These are phyloP conservation scores for Micoletzkya japonica DNA, from an alignment of 2,888 invertebrate species.

Conservation along the genomic window DNA sequence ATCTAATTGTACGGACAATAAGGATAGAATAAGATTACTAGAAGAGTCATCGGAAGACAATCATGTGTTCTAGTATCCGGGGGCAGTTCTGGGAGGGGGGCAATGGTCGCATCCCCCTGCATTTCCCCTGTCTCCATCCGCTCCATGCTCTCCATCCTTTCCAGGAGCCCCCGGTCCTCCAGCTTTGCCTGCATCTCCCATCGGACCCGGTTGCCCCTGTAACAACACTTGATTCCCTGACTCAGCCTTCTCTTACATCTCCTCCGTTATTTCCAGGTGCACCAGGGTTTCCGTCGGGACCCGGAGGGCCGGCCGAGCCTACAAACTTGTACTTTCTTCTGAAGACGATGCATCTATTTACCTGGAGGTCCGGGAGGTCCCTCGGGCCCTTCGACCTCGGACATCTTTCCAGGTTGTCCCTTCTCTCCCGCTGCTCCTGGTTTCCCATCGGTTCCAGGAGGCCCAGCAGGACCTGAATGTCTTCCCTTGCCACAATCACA, in stretches of 20 bases:
- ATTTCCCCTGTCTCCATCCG: slow-evolving; percentile 33
- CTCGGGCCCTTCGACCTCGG: slow-evolving; percentile 29
- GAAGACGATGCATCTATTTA: too few species aligned
- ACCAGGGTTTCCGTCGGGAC: slow-evolving; percentile 47
- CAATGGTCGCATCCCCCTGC: slow-evolving; percentile 27
- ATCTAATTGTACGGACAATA: too few species aligned
- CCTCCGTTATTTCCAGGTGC: slow-evolving; percentile 45
- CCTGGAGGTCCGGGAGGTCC: slow-evolving; percentile 31
- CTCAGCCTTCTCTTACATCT: slow-evolving; percentile 40
- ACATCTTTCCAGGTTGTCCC: slow-evolving; percentile 26
- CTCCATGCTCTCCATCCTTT: slow-evolving; percentile 34
- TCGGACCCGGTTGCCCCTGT: slow-evolving; percentile 36
- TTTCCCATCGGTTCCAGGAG: slow-evolving; percentile 28
- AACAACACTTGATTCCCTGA: slow-evolving; percentile 27
- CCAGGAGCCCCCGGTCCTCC: slow-evolving; percentile 29
- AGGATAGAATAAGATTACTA: too few species aligned
- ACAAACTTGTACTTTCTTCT: neutral
- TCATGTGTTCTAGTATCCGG: slow-evolving; percentile 18
- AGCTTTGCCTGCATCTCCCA: slow-evolving; percentile 27
- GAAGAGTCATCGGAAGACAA: too few species aligned
- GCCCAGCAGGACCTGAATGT: slow-evolving; percentile 29
- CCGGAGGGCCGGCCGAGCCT: slow-evolving; percentile 50
- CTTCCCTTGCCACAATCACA: neutral
- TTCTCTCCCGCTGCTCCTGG: slow-evolving; percentile 28
- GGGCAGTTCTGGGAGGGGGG: slow-evolving; percentile 26